phyloP scores from a whole-genome alignment of 1,140 invertebrate genomes.

The Drosophila triauraria region DNA sequence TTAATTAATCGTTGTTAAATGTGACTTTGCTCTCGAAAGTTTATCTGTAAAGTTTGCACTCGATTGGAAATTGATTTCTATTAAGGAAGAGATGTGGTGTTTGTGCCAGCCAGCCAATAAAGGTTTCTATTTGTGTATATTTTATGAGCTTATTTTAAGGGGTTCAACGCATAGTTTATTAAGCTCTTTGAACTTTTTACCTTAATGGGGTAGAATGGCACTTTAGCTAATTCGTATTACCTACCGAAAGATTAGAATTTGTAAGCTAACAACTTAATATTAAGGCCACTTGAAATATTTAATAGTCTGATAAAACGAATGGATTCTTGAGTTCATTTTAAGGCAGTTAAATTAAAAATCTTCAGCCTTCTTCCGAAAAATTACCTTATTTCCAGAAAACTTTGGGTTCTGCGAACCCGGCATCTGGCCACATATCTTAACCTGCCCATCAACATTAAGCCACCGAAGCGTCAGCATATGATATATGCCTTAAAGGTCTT shows the following conservation, averaged over 20 bases:
- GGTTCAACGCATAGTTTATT: background rate
- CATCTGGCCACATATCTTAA: constrained; percentile 2
- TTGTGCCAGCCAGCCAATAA: background rate
- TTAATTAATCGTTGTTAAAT: constrained; percentile 10
- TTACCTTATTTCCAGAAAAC: background rate
- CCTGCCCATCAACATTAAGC: constrained; percentile 22
- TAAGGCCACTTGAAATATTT: background rate
- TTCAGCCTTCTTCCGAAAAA: no score
- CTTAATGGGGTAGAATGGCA: constrained; percentile 12
- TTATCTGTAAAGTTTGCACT: constrained; percentile 18
- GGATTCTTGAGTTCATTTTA: background rate
- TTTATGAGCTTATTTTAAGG: constrained; percentile 25
- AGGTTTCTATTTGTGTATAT: constrained; percentile 14
- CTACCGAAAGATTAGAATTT: background rate
- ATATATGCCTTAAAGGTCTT: constrained; percentile 19
- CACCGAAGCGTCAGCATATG: background rate
- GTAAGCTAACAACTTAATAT: background rate
- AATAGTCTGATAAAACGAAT: background rate
- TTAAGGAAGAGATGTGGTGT: background rate
- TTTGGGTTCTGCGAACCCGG: background rate
- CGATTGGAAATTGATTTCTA: background rate
- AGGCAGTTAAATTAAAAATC: no score
- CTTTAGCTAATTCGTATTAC: constrained; percentile 13
- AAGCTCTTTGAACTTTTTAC: background rate
- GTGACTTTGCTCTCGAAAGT: constrained; percentile 1